phyloP scores from a whole-genome alignment of 1,140 invertebrate species.

The Drosophila miranda region DNA sequence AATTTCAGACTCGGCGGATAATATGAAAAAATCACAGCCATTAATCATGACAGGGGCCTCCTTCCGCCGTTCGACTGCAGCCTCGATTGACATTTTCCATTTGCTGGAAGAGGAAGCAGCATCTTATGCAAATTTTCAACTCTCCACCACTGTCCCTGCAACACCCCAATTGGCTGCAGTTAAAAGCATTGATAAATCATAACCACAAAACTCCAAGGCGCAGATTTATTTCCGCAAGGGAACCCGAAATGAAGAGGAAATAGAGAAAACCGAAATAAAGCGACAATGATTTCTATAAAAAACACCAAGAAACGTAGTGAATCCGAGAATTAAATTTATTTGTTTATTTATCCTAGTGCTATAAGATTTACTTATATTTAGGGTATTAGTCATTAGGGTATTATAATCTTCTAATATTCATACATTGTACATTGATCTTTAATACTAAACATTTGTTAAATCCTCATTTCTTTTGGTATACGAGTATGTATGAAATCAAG shows the following conservation, averaged over 20 bases:
- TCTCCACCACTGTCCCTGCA: background rate
- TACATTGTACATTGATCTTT: no score
- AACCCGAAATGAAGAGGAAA: slow-evolving; percentile 3
- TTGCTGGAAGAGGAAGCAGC: slow-evolving; percentile 29
- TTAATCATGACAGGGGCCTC: slow-evolving; percentile 58
- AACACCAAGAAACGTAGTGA: background rate
- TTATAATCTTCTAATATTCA: no score
- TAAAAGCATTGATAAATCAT: slow-evolving; percentile 81
- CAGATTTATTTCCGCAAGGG: slow-evolving; percentile 49
- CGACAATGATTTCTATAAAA: background rate
- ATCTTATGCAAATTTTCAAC: slow-evolving; percentile 66
- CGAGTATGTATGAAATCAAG: no score
- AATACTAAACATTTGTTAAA: no score
- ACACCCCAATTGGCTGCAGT: slow-evolving; percentile 58
- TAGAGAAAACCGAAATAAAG: no score
- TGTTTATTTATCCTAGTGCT: no score
- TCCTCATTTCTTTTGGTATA: no score
- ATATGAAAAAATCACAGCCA: slow-evolving; percentile 69
- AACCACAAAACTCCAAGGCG: slow-evolving; percentile 47
- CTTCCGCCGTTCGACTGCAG: slow-evolving; percentile 25
- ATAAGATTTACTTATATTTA: no score
- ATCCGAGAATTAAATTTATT: no score
- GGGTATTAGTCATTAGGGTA: no score
- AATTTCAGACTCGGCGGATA: slow-evolving; percentile 63
- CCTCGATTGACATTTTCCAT: slow-evolving; percentile 76